These are phyloP conservation scores for Pipistrellus nathusii DNA, from an alignment of 2,797 vertebrate species.

Conservation along the genomic window DNA sequence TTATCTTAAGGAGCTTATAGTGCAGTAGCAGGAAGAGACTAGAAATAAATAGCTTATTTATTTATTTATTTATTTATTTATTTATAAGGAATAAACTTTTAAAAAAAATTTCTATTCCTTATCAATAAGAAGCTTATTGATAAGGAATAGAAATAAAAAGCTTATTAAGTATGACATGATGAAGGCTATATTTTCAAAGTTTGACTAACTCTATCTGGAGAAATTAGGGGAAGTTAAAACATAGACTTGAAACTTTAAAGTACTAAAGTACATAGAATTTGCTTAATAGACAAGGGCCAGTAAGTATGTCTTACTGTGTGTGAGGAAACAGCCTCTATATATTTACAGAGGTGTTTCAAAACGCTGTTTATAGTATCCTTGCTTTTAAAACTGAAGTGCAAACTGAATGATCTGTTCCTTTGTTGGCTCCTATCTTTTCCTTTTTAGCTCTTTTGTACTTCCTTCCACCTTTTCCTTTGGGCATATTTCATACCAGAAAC, in stretches of 20 bases:
- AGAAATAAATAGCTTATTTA: not conserved
- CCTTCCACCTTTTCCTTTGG: not conserved
- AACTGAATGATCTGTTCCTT: not conserved
- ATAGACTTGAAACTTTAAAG: not conserved
- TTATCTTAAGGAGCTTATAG: not conserved
- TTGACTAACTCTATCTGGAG: not conserved
- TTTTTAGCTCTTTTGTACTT: not conserved
- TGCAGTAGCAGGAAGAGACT: not conserved
- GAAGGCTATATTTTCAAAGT: not conserved
- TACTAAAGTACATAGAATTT: not conserved
- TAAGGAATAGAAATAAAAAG: slow-evolving; percentile 13
- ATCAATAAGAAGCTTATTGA: too few species aligned
- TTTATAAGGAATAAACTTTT: too few species aligned
- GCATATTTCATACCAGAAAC: not conserved
- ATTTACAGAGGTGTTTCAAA: not conserved
- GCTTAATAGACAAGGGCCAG: not conserved
- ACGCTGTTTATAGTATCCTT: not conserved
- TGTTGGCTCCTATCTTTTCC: not conserved
- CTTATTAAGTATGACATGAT: not conserved
- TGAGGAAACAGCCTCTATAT: not conserved
- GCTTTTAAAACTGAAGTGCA: not conserved
- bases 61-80: too few species aligned
- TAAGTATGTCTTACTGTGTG: not conserved
- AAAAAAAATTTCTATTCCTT: too few species aligned
- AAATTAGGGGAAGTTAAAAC: not conserved